Conservation (phyloP, 2,888 invertebrate genomes). For the Dioctria rufipes region DNA sequence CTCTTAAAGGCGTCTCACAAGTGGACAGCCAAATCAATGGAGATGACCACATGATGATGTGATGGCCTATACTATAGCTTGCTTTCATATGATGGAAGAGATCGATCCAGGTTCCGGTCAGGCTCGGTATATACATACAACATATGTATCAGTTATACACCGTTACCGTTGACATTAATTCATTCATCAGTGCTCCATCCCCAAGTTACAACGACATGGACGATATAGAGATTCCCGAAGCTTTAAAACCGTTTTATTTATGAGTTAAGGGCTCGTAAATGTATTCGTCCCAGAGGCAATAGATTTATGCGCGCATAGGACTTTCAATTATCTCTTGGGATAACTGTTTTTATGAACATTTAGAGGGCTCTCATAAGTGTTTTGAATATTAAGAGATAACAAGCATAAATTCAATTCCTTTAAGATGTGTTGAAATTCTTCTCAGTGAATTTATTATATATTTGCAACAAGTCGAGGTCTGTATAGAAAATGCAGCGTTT, state of each 20-base stretch:
- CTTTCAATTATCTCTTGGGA: constrained; percentile 43
- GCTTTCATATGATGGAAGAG: constrained; percentile 6
- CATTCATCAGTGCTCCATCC: constrained; percentile 2
- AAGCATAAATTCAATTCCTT: not conserved
- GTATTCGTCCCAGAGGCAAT: constrained; percentile 33
- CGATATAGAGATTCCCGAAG: too few species aligned
- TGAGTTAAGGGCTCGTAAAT: constrained; percentile 42
- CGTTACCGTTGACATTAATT: constrained; percentile 43
- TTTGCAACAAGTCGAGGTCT: constrained; percentile 19
- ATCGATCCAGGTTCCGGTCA: constrained; percentile 26
- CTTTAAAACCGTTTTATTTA: constrained; percentile 33
- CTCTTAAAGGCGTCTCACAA: constrained; percentile 44
- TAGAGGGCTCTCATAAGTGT: constrained; percentile 12
- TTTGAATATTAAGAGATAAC: constrained; percentile 30
- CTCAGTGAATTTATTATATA: constrained; percentile 23
- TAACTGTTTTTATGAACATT: constrained; percentile 27
- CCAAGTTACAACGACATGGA: too few species aligned
- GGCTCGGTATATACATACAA: not conserved
- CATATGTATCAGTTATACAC: not conserved
- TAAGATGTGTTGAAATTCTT: constrained; percentile 27
- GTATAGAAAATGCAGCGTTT: not conserved
- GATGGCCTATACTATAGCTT: not conserved
- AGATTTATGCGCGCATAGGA: constrained; percentile 39
- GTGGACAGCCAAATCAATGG: constrained; percentile 43
- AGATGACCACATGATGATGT: not conserved